Evolutionary conservation across 1,140 invertebrate genomes (phyloP), one percentile per base, ranked within the genome.

Genomic region (Callitettix versicolor): DNA sequence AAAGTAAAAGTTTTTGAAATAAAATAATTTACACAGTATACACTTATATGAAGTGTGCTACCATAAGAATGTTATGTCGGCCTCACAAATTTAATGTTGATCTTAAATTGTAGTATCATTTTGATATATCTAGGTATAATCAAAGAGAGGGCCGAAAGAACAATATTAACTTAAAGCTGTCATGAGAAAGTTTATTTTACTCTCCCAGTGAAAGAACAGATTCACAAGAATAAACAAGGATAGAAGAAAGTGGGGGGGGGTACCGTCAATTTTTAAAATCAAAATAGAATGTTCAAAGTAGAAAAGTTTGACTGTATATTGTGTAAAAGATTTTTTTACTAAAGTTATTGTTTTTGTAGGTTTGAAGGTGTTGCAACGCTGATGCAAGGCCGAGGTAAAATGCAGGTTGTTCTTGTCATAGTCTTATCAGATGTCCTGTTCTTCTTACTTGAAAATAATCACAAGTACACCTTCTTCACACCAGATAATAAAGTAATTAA

Each of bases 351-450:
- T 43, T 9, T 6, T 9, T 24, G 21, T 64, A 82, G 83, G 73
- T 92, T 92, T 64, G 88, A 92, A 73, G 88, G 88, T 0, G 75
- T 85, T 41, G 87, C 88, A 0, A 85, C 82, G 53, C 67, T 92
- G 33, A 89, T 88, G 84, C 87, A 89, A 67, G 85, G 85, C 5
- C 74, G 86, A 43, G 81, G 84, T 42, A 90, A 91, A 73, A 88
- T 84, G 74, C 85, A 87, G 65, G 74, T 84, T 30, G 82, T 94
- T 0, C 73, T 91, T 12, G 88, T 93, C 40, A 88, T 95, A 53
- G 87, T 95, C 11, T 73, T 95, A 6, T 90, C 89, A 1, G 91
- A 95, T 68, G 85, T 95, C 41, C 72, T 96, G 18, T 90, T 95
- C 70, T 95, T 95, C 64, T 72, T 96, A 41, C 82, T 85, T 68